Base-by-base conservation (phyloP, 2,888 invertebrate genomes). In the Tridacna crocea region DNA sequence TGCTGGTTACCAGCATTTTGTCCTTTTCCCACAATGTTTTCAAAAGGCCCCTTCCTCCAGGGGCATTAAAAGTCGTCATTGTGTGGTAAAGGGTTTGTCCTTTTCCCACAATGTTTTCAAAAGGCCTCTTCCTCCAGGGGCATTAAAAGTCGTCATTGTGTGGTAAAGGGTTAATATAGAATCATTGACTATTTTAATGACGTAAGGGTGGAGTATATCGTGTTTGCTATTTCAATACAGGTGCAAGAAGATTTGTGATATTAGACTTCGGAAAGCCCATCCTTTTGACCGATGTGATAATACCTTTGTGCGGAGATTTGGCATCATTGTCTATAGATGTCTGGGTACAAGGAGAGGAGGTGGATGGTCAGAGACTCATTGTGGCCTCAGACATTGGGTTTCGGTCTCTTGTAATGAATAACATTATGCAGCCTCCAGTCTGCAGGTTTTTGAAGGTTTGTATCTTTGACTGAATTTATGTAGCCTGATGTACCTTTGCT, bases 261-360 rank as follows among this genome's bases (percentile, higher is more conserved):
- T 95, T 99, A 55, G 98, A 99, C 95, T 98, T 99, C 94, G 98
- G 98, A 6, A 96, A 97, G 88, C 96, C 97, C 0, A 96, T 98
- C 75, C 95, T 98, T 0, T 96, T 99, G 60, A 98, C 98, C 0
- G 98, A 98, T 94, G 95, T 98, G 89, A 91, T 95, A 17, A 93
- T 95, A 26, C 95, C 95, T 27, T 91, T 94, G 3, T 95, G 95
- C 90, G 89, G 91, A 70, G 95, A 95, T 87, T 90, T 95, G 60
- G 97, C 97, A 55, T 98, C 98, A 0, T 95, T 98, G 0, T 97
- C 97, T 88, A 96, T 99, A 88, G 98, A 98, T 94, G 97, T 98
- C 78, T 99, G 98, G 98, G 96, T 97, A 24, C 96, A 96, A 70
- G 96, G 97, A 75, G 98, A 98, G 94, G 98, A 98, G 93, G 95